Evolutionary conservation across 92 coral and sea anemone species (phyloP).

Genomic region (Ricordea florida): DNA sequence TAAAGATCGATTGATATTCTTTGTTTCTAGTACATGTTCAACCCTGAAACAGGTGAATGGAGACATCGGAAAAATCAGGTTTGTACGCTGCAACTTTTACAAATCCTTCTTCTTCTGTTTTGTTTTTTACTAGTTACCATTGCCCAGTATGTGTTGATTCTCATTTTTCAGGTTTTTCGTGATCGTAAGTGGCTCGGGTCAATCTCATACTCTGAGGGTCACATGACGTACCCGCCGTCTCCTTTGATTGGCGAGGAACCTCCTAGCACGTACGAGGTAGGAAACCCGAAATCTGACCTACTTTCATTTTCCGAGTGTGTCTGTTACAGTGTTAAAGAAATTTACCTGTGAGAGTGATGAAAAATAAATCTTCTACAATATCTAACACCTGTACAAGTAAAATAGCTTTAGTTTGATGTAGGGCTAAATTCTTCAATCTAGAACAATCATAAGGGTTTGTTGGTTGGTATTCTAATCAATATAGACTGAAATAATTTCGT

Average conservation of each 20-base stretch:
- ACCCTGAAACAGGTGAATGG: conserved; percentile 99
- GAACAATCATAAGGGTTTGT: no score
- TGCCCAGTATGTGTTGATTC: background rate
- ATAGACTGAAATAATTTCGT: no score
- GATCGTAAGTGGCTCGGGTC: conserved; percentile 99
- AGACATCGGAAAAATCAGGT: conserved; percentile 89
- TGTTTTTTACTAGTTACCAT: background rate
- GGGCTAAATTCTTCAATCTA: no score
- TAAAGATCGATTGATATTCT: background rate
- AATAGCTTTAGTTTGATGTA: no score
- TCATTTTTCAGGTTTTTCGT: conserved; percentile 72
- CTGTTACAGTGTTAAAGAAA: no score
- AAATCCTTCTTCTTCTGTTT: background rate
- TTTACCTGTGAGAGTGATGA: no score
- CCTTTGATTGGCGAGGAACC: conserved; percentile 32
- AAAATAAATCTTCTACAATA: no score
- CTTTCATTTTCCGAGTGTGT: no score
- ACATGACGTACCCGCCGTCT: conserved; percentile 87
- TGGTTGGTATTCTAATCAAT: no score
- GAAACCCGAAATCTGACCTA: no score
- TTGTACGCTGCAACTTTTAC: background rate
- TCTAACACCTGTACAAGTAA: no score
- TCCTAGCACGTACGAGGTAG: conserved; percentile 60
- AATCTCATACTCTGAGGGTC: conserved; percentile 84
- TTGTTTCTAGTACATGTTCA: conserved; percentile 82